A percentile compares a stretch with the other conserved stretches of the same genome.
Conservation (phyloP, 2,888 invertebrate species). For the Microdon myrmicae region DNA sequence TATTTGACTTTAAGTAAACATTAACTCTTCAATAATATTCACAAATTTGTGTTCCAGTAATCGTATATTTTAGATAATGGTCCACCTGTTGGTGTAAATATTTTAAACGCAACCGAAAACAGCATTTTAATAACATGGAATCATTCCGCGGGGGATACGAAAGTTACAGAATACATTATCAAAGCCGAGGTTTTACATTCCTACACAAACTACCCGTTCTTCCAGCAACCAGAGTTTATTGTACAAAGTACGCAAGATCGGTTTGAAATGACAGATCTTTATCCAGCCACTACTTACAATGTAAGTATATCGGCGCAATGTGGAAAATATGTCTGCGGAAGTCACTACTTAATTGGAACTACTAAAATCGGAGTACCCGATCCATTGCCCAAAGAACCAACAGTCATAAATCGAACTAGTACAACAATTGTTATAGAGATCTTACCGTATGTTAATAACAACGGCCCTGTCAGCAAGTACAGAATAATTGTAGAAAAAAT, state of each 20-base stretch:
- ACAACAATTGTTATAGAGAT: constrained; percentile 76
- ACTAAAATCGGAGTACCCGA: constrained; percentile 79
- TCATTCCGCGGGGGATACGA: constrained; percentile 69
- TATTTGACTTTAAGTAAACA: constrained; percentile 71
- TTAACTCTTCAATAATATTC: constrained; percentile 11
- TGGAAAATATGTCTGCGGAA: constrained; percentile 71
- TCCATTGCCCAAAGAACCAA: constrained; percentile 77
- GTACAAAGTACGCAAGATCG: constrained; percentile 72
- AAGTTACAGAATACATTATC: constrained; percentile 71
- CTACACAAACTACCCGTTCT: constrained; percentile 69
- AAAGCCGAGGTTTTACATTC: constrained; percentile 70
- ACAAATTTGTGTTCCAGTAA: not conserved
- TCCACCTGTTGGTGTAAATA: constrained; percentile 73
- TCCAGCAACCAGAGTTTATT: constrained; percentile 70
- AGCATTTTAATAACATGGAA: constrained; percentile 73
- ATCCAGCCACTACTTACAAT: constrained; percentile 81
- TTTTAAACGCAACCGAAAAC: constrained; percentile 73
- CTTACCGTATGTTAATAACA: constrained; percentile 76
- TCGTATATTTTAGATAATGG: constrained; percentile 69
- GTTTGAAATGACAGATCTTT: constrained; percentile 72
- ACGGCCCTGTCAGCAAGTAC: constrained; percentile 82
- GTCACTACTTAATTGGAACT: constrained; percentile 70
- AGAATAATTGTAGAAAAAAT: constrained; percentile 76
- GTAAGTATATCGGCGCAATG: constrained; percentile 77
- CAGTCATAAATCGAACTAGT: constrained; percentile 72